Evolutionary conservation across 1,140 invertebrate species (phyloP), one percentile per base, ranked within the genome.

Genomic region (Drosophila obscura): DNA sequence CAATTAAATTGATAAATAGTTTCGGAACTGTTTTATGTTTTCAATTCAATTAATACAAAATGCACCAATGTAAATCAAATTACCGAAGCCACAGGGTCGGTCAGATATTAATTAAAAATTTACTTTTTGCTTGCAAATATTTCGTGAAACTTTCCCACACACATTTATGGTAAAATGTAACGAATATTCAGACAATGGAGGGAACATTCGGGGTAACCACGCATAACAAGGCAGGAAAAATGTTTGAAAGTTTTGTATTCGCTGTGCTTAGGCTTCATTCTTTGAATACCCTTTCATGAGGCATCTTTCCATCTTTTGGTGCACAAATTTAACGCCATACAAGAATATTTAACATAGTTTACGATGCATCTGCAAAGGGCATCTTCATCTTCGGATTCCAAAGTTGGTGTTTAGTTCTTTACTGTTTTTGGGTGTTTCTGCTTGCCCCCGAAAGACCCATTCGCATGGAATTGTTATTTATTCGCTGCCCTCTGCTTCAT

Each of bases 401-500:
- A 0, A 11, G 9, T 0, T 13, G 1, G 11, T 8, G 4, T 13
- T 39, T 4, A 39, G 35, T 39, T 39, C 11, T 4, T 13, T 39
- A 4, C 35, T 39, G 35, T 75, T 56, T 49, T 81, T 78, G 41
- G 59, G 56, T 69, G 72, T 62, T 68, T 67, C 61, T 63, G 51
- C 55, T 63, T 13, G 16, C 31, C 50, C 45, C 73, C 81, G 50
- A 65, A 56, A 64, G 81, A 81, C 49, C 73, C 69, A 53, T 82
- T 60, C 59, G 48, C 48, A 45, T 61, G 59, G 73, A 80, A 85
- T 85, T 77, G 73, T 84, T 85, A 85, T 85, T 84, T 80, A 80
- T 85, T 52, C 41, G 48, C 52, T 41, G 64, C 45, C 49, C 57
- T 28, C 41, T 24, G 16, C 24, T 5, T 68, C 26, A 66, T 49